Conservation (phyloP, 2,113 vertebrate species). For the Aix galericulata region DNA sequence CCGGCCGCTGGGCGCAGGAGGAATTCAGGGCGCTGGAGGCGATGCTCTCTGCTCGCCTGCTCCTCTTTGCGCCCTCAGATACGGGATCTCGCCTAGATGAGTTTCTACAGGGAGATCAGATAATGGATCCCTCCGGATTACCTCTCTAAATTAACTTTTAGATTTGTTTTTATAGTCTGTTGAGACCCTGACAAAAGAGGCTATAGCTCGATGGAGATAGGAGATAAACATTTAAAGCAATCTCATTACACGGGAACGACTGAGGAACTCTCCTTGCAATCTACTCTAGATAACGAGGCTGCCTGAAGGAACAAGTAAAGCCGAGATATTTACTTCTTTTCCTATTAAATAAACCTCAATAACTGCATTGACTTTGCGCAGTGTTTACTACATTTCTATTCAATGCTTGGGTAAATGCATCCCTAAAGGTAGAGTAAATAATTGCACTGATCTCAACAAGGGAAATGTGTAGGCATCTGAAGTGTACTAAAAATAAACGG, state of each 20-base stretch:
- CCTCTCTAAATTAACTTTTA: constrained; percentile 59
- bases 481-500: constrained; percentile 78
- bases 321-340: constrained; percentile 54
- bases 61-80: not conserved
- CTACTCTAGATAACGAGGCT: constrained; percentile 59
- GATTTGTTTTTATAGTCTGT: constrained; percentile 48
- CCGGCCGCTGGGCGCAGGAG: not conserved
- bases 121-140: constrained; percentile 58
- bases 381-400: constrained; percentile 71
- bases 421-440: constrained; percentile 77
- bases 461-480: constrained; percentile 75
- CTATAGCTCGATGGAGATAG: constrained; percentile 8
- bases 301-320: constrained; percentile 28
- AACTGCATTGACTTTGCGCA: constrained; percentile 35
- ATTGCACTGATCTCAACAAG: constrained; percentile 71
- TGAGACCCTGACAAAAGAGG: constrained; percentile 49
- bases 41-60: not conserved
- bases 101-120: constrained; percentile 36
- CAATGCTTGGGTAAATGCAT: constrained; percentile 71
- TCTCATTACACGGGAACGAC: constrained; percentile 10
- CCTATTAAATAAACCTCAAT: constrained; percentile 73
- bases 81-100: not conserved
- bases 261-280: constrained; percentile 23
- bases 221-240: constrained; percentile 34
- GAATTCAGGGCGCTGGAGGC: not conserved